Evolutionary conservation across 1,140 invertebrate species (phyloP).

Genomic region (Leptopilina clavipes): DNA sequence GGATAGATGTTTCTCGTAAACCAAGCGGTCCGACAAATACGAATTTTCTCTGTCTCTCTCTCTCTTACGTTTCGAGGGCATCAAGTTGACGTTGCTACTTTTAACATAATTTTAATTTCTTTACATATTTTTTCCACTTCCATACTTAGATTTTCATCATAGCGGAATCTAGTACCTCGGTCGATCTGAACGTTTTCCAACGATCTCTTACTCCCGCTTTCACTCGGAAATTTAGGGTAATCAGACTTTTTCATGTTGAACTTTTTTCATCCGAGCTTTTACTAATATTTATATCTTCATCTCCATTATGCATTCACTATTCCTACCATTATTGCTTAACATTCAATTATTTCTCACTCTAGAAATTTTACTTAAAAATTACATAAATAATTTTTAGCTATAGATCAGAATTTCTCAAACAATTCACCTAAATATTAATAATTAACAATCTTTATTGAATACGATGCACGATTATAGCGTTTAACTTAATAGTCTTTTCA

Average conservation of each 20-base stretch:
- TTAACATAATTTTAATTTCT: conserved; percentile 50
- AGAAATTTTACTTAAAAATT: no score
- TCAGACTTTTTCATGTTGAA: not conserved
- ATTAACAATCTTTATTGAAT: no score
- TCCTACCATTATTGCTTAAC: no score
- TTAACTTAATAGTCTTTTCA: no score
- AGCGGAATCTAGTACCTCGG: not conserved
- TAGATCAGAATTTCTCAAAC: no score
- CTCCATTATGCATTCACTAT: no score
- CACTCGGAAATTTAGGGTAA: conserved; percentile 8
- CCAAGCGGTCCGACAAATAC: conserved; percentile 58
- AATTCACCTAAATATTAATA: no score
- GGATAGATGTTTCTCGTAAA: conserved; percentile 54
- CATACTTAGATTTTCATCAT: conserved; percentile 20
- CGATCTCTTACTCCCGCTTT: not conserved
- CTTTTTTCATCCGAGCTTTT: not conserved
- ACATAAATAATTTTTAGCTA: no score
- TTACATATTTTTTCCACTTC: conserved; percentile 44
- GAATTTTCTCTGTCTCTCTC: conserved; percentile 42
- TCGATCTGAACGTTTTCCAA: not conserved
- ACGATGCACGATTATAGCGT: no score
- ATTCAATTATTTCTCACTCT: no score
- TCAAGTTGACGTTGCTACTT: conserved; percentile 45
- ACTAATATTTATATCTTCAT: not conserved
- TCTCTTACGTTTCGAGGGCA: conserved; percentile 41